phyloP scores from a whole-genome alignment of 2,888 invertebrate species.

The Campaea margaritaria region DNA sequence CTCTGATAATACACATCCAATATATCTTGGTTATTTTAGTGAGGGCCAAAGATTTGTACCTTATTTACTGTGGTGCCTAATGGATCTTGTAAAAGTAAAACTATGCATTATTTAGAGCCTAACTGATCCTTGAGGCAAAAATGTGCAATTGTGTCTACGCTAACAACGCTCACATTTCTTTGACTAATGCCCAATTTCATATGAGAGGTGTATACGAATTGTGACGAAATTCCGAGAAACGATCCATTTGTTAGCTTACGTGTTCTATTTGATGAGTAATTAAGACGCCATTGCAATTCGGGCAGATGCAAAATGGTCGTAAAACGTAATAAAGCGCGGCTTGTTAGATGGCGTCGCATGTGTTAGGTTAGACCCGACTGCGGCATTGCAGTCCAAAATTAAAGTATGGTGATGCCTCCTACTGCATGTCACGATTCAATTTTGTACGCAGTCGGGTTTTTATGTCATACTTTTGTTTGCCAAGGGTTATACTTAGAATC shows the following conservation, averaged over 20 bases:
- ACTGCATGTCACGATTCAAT: too few species aligned
- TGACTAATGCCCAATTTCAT: constrained; percentile 3
- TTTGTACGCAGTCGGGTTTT: too few species aligned
- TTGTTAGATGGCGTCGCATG: neutral
- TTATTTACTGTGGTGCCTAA: constrained; percentile 6
- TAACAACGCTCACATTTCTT: neutral
- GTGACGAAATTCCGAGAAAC: constrained; percentile 3
- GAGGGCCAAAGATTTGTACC: constrained; percentile 8
- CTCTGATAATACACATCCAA: constrained; percentile 26
- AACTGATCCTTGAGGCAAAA: neutral
- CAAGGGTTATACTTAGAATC: too few species aligned
- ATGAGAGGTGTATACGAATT: neutral
- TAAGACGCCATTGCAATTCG: constrained; percentile 6
- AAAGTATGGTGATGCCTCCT: too few species aligned
- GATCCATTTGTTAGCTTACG: constrained; percentile 2
- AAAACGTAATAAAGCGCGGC: neutral
- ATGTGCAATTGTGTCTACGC: too few species aligned
- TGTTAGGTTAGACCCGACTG: too few species aligned
- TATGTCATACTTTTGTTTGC: too few species aligned
- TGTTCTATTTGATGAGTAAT: constrained; percentile 10
- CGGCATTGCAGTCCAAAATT: too few species aligned
- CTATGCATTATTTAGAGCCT: neutral
- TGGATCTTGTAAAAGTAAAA: too few species aligned
- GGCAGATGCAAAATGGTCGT: constrained; percentile 8
- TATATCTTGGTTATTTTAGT: constrained; percentile 29